These are phyloP conservation scores for Pipistrellus nathusii DNA, from an alignment of 2,797 vertebrate genomes.

Conservation along the genomic window DNA sequence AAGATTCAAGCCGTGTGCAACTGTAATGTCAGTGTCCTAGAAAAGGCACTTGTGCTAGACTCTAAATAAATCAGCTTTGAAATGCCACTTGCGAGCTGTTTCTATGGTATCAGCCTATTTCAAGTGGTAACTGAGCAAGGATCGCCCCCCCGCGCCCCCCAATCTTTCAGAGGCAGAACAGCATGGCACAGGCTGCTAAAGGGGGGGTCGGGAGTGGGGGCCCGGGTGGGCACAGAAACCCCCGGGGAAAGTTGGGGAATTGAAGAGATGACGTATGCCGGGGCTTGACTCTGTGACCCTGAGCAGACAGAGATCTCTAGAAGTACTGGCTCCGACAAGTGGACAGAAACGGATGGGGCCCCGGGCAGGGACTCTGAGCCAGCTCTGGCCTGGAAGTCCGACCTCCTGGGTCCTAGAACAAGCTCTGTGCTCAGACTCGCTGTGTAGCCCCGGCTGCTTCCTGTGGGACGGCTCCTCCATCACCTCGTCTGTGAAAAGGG, in stretches of 20 bases:
- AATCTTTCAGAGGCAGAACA: not conserved
- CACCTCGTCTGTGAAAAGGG: not conserved
- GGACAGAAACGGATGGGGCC: not conserved
- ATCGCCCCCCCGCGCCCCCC: no score
- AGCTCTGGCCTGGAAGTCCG: no score
- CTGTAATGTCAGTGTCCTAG: slow-evolving; percentile 75
- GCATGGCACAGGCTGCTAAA: not conserved
- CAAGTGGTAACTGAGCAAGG: slow-evolving; percentile 53
- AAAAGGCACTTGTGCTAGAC: slow-evolving; percentile 78
- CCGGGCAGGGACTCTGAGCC: fast-evolving
- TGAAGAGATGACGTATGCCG: not conserved
- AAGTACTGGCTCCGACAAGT: not conserved
- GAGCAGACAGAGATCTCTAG: not conserved
- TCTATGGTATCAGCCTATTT: slow-evolving; percentile 80
- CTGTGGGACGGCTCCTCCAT: not conserved
- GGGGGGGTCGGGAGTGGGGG: not conserved
- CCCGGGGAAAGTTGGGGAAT: not conserved
- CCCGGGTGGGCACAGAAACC: not conserved
- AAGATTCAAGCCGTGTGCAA: slow-evolving; percentile 67
- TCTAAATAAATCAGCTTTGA: slow-evolving; percentile 78
- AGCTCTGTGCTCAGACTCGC: not conserved
- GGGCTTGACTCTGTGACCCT: not conserved
- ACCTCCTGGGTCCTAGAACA: not conserved
- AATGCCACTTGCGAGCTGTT: slow-evolving; percentile 70
- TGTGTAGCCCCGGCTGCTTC: not conserved